phyloP scores from a whole-genome alignment of 2,113 vertebrate species.

The Petrocephalus zakoni region DNA sequence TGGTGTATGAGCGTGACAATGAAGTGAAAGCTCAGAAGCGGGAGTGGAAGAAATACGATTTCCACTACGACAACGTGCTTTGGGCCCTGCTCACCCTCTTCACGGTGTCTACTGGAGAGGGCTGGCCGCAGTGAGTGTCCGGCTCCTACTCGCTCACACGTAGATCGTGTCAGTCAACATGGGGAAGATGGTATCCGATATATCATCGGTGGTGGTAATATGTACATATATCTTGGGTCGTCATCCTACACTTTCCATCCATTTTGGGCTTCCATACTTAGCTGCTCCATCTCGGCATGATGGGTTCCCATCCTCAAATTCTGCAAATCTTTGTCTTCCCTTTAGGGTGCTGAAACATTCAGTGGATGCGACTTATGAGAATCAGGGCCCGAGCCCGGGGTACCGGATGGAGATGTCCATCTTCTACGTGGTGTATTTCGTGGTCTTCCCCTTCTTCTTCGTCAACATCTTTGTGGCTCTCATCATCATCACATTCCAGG shows the following conservation, averaged over 20 bases:
- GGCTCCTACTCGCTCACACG: not conserved
- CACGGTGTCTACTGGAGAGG: conserved; percentile 94
- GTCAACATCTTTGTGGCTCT: conserved; percentile 98
- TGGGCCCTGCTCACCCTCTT: conserved; percentile 97
- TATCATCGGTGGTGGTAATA: not conserved
- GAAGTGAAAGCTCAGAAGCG: conserved; percentile 89
- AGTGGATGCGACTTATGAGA: conserved; percentile 94
- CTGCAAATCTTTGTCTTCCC: too few relatives aligned
- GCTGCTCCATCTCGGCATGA: not conserved
- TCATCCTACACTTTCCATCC: not conserved
- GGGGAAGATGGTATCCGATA: not conserved
- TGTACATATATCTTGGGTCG: not conserved
- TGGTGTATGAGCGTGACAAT: conserved; percentile 86
- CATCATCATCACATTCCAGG: conserved; percentile 98
- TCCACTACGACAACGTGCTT: conserved; percentile 96
- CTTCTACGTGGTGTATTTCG: conserved; percentile 98
- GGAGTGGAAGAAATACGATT: conserved; percentile 97
- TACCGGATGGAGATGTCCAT: conserved; percentile 99
- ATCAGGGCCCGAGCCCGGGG: conserved; percentile 91
- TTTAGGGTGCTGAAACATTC: conserved; percentile 92
- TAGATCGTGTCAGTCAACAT: not conserved
- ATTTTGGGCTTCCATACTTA: not conserved
- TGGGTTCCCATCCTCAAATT: not conserved
- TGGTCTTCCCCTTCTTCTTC: conserved; percentile 98
- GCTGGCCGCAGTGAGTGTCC: conserved; percentile 90